Conservation (phyloP, 2,888 invertebrate species). For the Dinocampus coccinellae region DNA sequence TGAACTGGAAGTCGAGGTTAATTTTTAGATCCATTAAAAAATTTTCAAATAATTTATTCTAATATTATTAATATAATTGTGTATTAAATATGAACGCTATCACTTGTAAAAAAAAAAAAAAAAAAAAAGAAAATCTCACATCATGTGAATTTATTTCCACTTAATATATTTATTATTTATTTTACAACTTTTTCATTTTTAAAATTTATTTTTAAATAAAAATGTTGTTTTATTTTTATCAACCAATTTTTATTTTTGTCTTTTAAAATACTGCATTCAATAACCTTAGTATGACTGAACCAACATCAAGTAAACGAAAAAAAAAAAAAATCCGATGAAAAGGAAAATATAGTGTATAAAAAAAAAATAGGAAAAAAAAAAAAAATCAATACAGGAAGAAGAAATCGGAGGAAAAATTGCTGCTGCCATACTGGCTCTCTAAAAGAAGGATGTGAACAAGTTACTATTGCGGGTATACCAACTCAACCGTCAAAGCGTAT, state of each 20-base stretch:
- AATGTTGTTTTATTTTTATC: not conserved
- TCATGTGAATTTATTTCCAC: too few relatives aligned
- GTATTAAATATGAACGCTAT: too few relatives aligned
- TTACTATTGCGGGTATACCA: slow-evolving; percentile 4
- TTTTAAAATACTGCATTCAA: slow-evolving; percentile 1
- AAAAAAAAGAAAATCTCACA: too few relatives aligned
- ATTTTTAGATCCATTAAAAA: too few relatives aligned
- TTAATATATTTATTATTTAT: too few relatives aligned
- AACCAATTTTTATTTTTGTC: not conserved
- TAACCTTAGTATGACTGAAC: not conserved
- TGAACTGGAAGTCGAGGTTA: too few relatives aligned
- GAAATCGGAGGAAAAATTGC: slow-evolving; percentile 1
- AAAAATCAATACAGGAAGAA: not conserved
- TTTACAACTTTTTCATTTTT: not conserved
- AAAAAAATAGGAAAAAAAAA: not conserved
- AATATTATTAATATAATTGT: too few relatives aligned
- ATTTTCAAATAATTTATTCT: too few relatives aligned
- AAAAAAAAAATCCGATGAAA: not conserved
- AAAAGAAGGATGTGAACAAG: not conserved
- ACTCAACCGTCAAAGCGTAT: slow-evolving; percentile 17
- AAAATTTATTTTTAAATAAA: not conserved
- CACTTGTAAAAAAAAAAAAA: too few relatives aligned
- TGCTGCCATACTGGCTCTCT: not conserved
- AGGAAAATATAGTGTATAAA: not conserved
- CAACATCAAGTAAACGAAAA: not conserved